Percentiles rank a stretch among this genome's conserved stretches.
Evolutionary conservation across 2,797 vertebrate species (phyloP).

Genomic region (Catharus ustulatus): DNA sequence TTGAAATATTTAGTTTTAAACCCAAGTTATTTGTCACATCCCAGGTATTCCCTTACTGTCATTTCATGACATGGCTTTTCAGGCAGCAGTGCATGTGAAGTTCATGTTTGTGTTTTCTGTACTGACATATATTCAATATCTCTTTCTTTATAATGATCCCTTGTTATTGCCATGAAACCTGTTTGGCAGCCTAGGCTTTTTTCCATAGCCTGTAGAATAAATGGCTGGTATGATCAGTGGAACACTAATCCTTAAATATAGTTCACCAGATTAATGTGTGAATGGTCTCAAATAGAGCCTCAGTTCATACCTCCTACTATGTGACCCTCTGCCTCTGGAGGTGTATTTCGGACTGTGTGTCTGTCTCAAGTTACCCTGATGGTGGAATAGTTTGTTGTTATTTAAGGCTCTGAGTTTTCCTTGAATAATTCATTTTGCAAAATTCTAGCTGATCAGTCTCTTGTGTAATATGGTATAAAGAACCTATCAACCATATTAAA

Average conservation of each 20-base stretch:
- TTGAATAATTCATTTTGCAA: constrained; percentile 33
- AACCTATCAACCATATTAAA: constrained; percentile 56
- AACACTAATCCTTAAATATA: background rate
- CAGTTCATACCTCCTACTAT: background rate
- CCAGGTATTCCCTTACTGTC: background rate
- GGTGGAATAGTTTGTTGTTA: background rate
- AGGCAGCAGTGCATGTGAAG: background rate
- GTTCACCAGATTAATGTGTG: background rate
- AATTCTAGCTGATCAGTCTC: constrained; percentile 42
- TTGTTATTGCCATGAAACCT: background rate
- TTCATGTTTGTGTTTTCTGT: background rate
- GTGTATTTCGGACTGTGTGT: background rate
- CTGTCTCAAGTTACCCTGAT: background rate
- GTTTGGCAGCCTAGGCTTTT: constrained; percentile 20
- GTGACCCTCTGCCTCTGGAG: background rate
- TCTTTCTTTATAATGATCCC: background rate
- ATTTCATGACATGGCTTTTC: background rate
- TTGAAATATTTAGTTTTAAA: constrained; percentile 3
- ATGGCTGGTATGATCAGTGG: background rate
- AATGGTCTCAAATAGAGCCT: background rate
- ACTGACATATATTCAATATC: background rate
- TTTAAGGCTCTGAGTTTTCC: constrained; percentile 1
- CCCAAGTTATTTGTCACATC: background rate
- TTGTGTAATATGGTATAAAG: constrained; percentile 33
- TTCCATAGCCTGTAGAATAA: constrained; percentile 1